phyloP scores from a whole-genome alignment of 1,140 invertebrate genomes.

The Camponotus floridanus region DNA sequence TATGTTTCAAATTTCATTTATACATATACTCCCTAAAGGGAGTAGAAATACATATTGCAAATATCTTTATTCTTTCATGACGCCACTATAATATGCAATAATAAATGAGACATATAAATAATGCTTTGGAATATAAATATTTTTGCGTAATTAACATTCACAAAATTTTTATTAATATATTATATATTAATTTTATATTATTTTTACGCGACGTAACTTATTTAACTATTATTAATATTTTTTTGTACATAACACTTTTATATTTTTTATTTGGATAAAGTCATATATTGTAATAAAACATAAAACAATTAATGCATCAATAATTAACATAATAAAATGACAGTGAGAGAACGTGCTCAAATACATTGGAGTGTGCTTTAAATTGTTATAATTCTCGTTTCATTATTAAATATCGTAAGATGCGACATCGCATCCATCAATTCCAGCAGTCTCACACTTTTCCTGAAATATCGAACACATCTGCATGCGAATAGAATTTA shows the following conservation, averaged over 20 bases:
- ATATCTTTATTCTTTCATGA: conserved; percentile 21
- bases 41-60: conserved; percentile 27
- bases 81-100: conserved; percentile 3
- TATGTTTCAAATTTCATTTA: conserved; percentile 51
- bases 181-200: not conserved
- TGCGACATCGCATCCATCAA: conserved; percentile 14
- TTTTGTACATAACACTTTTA: not conserved
- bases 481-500: conserved; percentile 4
- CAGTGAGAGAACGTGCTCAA: not conserved
- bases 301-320: conserved; percentile 2
- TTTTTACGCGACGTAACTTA: not conserved
- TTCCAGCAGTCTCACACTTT: not conserved
- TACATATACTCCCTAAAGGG: not conserved
- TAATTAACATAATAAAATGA: not conserved
- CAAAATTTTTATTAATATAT: not conserved
- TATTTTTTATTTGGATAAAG: not conserved
- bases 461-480: not conserved
- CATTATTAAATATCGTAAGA: not conserved
- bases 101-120: not conserved
- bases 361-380: not conserved
- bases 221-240: not conserved
- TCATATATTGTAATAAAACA: not conserved
- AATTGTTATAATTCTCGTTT: not conserved
- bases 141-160: not conserved
- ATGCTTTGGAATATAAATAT: not conserved